These are phyloP conservation scores for Hypomecis punctinalis DNA, from an alignment of 2,888 invertebrate species.

Conservation along the genomic window DNA sequence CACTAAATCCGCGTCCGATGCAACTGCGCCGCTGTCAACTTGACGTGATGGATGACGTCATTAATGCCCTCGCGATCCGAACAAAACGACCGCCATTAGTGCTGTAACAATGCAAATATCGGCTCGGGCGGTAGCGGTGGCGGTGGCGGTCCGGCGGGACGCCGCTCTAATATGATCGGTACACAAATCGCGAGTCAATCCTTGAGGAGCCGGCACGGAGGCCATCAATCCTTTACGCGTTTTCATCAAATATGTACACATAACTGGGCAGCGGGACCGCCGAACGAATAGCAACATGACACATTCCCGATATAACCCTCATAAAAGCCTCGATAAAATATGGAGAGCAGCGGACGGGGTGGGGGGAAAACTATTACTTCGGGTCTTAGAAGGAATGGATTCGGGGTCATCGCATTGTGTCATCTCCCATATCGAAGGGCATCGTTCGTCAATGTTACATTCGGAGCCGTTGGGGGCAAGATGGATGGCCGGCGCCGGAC, in stretches of 20 bases:
- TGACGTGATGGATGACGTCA: conserved; percentile 76
- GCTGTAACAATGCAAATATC: conserved; percentile 54
- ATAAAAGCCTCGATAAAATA: conserved; percentile 76
- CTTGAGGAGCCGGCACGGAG: conserved; percentile 59
- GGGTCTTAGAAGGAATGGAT: conserved; percentile 68
- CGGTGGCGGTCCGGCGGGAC: conserved; percentile 28
- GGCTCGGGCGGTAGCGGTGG: conserved; percentile 28
- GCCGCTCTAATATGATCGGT: conserved; percentile 48
- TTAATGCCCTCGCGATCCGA: conserved; percentile 66
- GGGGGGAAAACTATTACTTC: conserved; percentile 70
- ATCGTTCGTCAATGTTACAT: conserved; percentile 69
- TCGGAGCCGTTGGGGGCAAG: conserved; percentile 58
- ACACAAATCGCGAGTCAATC: conserved; percentile 64
- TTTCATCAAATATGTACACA: conserved; percentile 74
- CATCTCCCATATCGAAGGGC: conserved; percentile 74
- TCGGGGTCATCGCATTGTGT: conserved; percentile 79
- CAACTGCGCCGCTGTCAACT: conserved; percentile 71
- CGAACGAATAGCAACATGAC: conserved; percentile 67
- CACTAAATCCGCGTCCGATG: conserved; percentile 60
- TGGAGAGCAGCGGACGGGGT: conserved; percentile 67
- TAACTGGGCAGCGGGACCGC: conserved; percentile 54
- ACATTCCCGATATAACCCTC: conserved; percentile 73
- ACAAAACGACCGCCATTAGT: conserved; percentile 64
- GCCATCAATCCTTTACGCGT: conserved; percentile 73
- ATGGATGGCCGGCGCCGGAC: conserved; percentile 62